Evolutionary conservation across 35 echinoderm and acorn worm genomes (phyloP).

Genomic region (Diadema setosum): DNA sequence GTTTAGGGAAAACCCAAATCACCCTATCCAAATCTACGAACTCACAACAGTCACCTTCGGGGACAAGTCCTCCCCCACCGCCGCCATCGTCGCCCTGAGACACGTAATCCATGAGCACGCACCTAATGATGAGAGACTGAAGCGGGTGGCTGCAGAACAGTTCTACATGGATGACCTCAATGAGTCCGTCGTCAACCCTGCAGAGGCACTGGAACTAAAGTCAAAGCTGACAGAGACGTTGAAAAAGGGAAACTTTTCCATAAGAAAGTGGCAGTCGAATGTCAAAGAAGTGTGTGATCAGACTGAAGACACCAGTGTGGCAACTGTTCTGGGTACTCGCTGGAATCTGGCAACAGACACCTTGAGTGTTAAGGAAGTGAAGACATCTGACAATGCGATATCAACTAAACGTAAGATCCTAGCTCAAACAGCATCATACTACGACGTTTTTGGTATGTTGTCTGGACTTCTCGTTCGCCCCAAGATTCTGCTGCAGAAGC

Average conservation of each 20-base stretch:
- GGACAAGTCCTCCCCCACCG: constrained; percentile 69
- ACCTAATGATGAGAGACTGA: constrained; percentile 24
- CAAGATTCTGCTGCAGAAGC: constrained; percentile 56
- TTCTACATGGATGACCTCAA: constrained; percentile 57
- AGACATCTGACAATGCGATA: background rate
- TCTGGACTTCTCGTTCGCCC: constrained; percentile 55
- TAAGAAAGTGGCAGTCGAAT: constrained; percentile 54
- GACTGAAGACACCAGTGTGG: constrained; percentile 8
- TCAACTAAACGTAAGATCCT: constrained; percentile 38
- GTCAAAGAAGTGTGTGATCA: background rate
- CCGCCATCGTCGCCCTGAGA: constrained; percentile 64
- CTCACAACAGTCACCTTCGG: constrained; percentile 68
- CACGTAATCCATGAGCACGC: constrained; percentile 31
- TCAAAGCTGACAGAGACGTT: constrained; percentile 55
- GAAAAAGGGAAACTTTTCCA: constrained; percentile 36
- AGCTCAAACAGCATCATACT: constrained; percentile 46
- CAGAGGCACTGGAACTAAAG: constrained; percentile 40
- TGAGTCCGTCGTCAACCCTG: constrained; percentile 23
- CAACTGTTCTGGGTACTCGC: background rate
- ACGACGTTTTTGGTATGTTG: constrained; percentile 66
- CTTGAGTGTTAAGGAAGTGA: constrained; percentile 39
- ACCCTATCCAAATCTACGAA: constrained; percentile 69
- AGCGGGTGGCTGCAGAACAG: constrained; percentile 21
- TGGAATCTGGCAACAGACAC: constrained; percentile 61
- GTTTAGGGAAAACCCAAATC: constrained; percentile 61